Evolutionary conservation across 2,113 vertebrate species (phyloP).

Genomic region (Fregetta grallaria): DNA sequence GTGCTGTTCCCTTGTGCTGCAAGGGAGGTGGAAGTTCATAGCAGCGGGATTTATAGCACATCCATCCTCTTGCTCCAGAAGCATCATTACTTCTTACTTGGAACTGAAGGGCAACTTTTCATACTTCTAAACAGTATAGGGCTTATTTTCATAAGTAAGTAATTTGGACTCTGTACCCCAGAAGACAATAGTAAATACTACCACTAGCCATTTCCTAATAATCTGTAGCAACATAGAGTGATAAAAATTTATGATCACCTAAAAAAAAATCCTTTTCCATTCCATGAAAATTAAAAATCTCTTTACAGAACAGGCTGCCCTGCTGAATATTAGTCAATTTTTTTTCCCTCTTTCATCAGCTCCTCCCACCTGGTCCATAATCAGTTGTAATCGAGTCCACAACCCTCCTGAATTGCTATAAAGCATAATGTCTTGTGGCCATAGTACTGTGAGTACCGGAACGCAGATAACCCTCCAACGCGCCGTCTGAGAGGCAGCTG

Average conservation of each 20-base stretch:
- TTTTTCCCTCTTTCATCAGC: neutral
- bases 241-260: neutral
- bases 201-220: neutral
- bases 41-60: neutral
- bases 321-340: neutral
- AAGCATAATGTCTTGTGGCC: neutral
- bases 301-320: neutral
- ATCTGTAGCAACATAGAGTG: fast-evolving
- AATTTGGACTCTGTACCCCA: neutral
- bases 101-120: neutral
- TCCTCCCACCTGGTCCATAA: neutral
- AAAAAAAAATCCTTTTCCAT: neutral
- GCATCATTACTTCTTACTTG: neutral
- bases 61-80: neutral
- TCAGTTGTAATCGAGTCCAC: neutral
- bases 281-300: neutral
- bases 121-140: neutral
- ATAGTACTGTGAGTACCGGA: neutral
- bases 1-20: neutral
- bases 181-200: neutral
- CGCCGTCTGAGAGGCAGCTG: neutral
- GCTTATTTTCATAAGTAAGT: neutral
- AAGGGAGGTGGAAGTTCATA: neutral
- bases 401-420: neutral
- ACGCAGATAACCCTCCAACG: neutral